phyloP scores from a whole-genome alignment of 2,113 vertebrate genomes.

The Haemorhous mexicanus region DNA sequence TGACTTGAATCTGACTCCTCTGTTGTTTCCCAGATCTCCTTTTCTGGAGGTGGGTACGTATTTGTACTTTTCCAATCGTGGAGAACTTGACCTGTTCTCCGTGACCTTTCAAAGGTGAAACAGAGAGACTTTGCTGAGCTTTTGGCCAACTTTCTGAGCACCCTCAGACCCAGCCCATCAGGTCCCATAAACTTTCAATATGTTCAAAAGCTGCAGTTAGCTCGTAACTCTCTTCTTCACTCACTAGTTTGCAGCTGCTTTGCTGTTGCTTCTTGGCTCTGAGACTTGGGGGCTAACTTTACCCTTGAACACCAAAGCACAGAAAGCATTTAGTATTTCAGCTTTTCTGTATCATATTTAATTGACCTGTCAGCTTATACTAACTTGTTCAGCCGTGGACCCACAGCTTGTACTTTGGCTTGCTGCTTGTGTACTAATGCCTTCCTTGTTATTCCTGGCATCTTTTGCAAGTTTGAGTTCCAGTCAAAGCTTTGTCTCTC shows the following conservation, averaged over 20 bases:
- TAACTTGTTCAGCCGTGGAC: background rate
- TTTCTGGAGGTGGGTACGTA: background rate
- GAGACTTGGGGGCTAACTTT: background rate
- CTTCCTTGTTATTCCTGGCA: background rate
- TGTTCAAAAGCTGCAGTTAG: background rate
- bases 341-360: background rate
- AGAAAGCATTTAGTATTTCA: background rate
- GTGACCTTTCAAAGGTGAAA: background rate
- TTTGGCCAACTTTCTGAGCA: background rate
- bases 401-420: background rate
- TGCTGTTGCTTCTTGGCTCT: background rate
- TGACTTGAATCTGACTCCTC: background rate
- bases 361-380: background rate
- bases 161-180: background rate
- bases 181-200: rapidly evolving
- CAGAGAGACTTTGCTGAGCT: background rate
- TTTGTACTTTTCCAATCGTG: background rate
- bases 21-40: background rate
- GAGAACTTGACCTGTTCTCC: background rate
- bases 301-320: background rate
- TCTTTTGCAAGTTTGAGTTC: background rate
- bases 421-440: background rate
- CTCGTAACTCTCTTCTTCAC: background rate
- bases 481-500: background rate
- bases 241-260: background rate